phyloP scores from a whole-genome alignment of 2,888 invertebrate genomes.

The Lypha dubia region DNA sequence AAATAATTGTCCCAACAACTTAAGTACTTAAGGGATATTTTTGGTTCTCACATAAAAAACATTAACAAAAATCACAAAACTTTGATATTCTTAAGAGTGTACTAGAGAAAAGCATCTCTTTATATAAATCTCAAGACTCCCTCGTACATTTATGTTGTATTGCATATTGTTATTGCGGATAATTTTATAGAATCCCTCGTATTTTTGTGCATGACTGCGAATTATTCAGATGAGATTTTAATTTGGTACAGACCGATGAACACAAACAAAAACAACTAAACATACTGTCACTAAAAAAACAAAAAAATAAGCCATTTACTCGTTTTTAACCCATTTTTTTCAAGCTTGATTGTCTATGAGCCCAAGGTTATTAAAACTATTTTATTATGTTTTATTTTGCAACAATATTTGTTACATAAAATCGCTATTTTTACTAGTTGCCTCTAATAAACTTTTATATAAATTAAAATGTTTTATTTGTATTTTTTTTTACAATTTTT shows the following conservation, averaged over 20 bases:
- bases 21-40: no score
- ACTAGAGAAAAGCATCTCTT: no score
- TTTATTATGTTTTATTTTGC: background rate
- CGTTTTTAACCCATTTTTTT: conserved; percentile 2
- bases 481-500: no score
- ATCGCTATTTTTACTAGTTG: conserved; percentile 37
- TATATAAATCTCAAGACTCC: background rate
- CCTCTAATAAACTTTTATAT: conserved; percentile 30
- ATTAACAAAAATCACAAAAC: no score
- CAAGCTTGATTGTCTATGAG: conserved; percentile 24
- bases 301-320: background rate
- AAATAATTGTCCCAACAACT: no score
- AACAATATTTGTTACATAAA: conserved; percentile 43
- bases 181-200: background rate
- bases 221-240: conserved; percentile 51
- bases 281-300: conserved; percentile 6
- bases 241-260: conserved; percentile 22
- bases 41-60: no score
- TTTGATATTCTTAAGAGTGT: no score
- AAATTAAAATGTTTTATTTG: conserved; percentile 46
- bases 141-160: background rate
- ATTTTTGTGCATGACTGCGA: background rate
- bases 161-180: no score
- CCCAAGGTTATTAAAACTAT: conserved; percentile 62
- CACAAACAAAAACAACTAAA: conserved; percentile 6